Conservation (phyloP, 2,888 invertebrate species). For the Agrypnus murinus region DNA sequence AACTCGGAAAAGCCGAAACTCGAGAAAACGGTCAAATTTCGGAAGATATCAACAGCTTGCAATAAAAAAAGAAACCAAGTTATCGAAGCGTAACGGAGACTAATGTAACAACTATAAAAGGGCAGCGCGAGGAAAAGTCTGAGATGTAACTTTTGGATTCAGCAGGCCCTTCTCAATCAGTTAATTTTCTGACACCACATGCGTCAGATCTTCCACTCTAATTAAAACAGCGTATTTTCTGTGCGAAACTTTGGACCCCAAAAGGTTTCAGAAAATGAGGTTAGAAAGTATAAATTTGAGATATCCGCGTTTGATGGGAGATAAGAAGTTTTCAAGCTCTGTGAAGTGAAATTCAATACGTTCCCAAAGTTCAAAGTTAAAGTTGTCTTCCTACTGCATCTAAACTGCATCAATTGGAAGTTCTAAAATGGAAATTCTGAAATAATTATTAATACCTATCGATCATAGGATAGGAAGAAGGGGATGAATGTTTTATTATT, state of each 20-base stretch:
- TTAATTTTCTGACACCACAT: slow-evolving; percentile 25
- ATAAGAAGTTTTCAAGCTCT: slow-evolving; percentile 27
- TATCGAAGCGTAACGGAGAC: slow-evolving; percentile 20
- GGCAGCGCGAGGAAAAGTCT: slow-evolving; percentile 3
- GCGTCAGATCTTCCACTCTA: slow-evolving; percentile 12
- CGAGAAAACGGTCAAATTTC: neutral
- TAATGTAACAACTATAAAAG: slow-evolving; percentile 21
- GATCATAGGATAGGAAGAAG: too few species aligned
- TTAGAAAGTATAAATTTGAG: neutral
- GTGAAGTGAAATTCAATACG: slow-evolving; percentile 13
- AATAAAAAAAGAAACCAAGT: slow-evolving; percentile 10
- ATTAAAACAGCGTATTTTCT: slow-evolving; percentile 12
- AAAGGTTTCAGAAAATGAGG: neutral
- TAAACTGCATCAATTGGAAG: slow-evolving; percentile 11
- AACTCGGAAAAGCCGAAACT: slow-evolving; percentile 1
- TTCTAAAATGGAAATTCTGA: slow-evolving; percentile 4
- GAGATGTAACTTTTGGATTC: slow-evolving; percentile 20
- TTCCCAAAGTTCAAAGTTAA: slow-evolving; percentile 21
- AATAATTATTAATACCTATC: slow-evolving; percentile 14
- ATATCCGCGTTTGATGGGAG: slow-evolving; percentile 10
- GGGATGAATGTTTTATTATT: too few species aligned
- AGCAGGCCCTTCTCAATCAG: slow-evolving; percentile 20
- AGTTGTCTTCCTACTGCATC: slow-evolving; percentile 1
- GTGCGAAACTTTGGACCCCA: neutral
- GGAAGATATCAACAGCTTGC: slow-evolving; percentile 21